A percentile compares a stretch with the other conserved stretches of the same genome.
Conservation (phyloP, 64 coral and sea anemone species). For the Stichodactyla helianthus region DNA sequence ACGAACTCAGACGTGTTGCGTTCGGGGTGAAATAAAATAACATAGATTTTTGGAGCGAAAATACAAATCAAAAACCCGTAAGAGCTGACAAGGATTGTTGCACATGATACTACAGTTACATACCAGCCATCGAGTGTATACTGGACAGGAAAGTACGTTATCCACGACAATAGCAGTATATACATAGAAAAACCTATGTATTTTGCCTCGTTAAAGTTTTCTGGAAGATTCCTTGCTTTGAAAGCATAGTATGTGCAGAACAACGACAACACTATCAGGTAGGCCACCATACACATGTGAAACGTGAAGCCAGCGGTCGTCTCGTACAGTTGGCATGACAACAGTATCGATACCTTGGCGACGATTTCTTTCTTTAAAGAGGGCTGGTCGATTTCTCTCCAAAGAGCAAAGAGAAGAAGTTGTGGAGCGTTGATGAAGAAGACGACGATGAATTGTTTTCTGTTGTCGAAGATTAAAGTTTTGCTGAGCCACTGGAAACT, state of each 20-base stretch:
- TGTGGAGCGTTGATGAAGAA: conserved; percentile 31
- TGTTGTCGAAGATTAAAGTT: conserved; percentile 9
- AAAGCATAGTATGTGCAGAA: conserved; percentile 66
- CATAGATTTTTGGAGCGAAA: conserved; percentile 41
- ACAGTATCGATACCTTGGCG: conserved; percentile 24
- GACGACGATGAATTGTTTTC: conserved; percentile 29
- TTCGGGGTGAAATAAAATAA: conserved; percentile 52
- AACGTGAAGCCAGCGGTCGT: conserved; percentile 23
- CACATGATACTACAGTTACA: conserved; percentile 56
- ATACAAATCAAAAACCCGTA: conserved; percentile 59
- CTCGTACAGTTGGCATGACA: conserved; percentile 37
- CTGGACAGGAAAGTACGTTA: conserved; percentile 53
- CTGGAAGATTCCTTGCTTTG: conserved; percentile 59
- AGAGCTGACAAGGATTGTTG: conserved; percentile 53
- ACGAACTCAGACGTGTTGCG: conserved; percentile 47
- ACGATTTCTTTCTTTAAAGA: conserved; percentile 28
- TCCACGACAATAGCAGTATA: conserved; percentile 55
- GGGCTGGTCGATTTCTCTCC: conserved; percentile 39
- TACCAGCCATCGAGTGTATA: conserved; percentile 57
- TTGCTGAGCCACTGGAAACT: conserved; percentile 41
- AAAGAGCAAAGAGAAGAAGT: conserved; percentile 32
- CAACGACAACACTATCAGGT: conserved; percentile 38
- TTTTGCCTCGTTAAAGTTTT: conserved; percentile 68
- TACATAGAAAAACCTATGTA: conserved; percentile 72
- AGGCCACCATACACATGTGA: conserved; percentile 40